These are phyloP conservation scores for Girardia tigrina DNA, from an alignment of 2,888 invertebrate genomes.

Conservation along the genomic window DNA sequence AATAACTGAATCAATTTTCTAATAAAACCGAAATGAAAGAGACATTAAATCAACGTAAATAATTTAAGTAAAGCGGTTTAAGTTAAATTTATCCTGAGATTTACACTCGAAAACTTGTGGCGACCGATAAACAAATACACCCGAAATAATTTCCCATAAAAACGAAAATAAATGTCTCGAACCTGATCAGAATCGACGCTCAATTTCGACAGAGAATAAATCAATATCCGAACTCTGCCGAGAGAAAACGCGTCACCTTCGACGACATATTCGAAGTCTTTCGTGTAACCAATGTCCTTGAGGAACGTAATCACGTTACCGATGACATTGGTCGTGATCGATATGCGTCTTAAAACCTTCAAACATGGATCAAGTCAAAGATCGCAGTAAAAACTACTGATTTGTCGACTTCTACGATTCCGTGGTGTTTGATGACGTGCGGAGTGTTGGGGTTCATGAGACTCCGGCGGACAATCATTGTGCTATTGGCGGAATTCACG, in stretches of 20 bases:
- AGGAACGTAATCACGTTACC: not conserved
- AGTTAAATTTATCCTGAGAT: no score
- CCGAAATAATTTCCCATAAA: no score
- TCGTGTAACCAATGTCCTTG: not conserved
- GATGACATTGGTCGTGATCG: not conserved
- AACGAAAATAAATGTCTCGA: not conserved
- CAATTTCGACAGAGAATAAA: slow-evolving; percentile 3
- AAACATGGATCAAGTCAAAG: no score
- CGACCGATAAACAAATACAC: no score
- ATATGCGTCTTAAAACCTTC: not conserved
- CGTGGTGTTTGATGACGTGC: slow-evolving; percentile 13
- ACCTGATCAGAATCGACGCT: not conserved
- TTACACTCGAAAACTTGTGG: no score
- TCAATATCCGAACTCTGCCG: not conserved
- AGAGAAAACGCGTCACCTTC: not conserved
- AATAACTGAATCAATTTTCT: no score
- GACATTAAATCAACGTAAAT: no score
- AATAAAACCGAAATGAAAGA: no score
- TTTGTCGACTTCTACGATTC: not conserved
- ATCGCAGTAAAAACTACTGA: not conserved
- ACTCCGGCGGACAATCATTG: not conserved
- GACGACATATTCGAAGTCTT: no score
- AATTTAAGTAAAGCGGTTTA: no score
- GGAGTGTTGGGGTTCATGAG: not conserved
- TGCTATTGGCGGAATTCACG: not conserved